Evolutionary conservation across 2,888 invertebrate genomes (phyloP).

Genomic region (Matsumyia berberina): DNA sequence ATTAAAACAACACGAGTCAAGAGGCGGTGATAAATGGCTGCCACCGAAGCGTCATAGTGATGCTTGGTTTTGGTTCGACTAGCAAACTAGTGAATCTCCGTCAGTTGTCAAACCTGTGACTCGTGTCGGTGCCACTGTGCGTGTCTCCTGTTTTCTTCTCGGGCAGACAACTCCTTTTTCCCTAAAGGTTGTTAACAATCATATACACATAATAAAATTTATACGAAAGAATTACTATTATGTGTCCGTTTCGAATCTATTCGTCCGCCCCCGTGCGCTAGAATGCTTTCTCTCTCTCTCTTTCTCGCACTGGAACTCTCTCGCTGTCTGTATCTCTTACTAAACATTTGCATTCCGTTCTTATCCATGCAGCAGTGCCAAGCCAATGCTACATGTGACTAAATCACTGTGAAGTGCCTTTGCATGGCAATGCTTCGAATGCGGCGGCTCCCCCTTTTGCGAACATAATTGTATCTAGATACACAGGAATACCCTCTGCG

Average conservation of each 20-base stretch:
- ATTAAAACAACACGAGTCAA: no score
- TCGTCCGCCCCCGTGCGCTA: conserved; percentile 19
- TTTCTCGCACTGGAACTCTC: not conserved
- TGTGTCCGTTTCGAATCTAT: conserved; percentile 53
- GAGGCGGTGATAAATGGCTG: no score
- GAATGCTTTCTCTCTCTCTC: not conserved
- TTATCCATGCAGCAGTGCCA: conserved; percentile 13
- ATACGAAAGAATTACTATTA: conserved; percentile 43
- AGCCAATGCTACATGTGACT: conserved; percentile 24
- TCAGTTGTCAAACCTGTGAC: no score
- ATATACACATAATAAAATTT: conserved; percentile 61
- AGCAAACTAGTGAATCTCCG: no score
- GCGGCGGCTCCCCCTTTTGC: conserved; percentile 11
- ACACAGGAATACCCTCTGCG: conserved; percentile 49
- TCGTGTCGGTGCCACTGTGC: conserved; percentile 23
- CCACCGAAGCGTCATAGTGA: no score
- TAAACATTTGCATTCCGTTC: conserved; percentile 49
- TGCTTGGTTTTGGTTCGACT: no score
- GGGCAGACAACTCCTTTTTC: conserved; percentile 41
- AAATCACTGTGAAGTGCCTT: conserved; percentile 33
- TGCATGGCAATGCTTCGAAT: conserved; percentile 53
- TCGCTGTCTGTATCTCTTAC: not conserved
- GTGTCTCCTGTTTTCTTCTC: conserved; percentile 16
- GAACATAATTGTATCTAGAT: conserved; percentile 72
- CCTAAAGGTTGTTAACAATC: conserved; percentile 42